Percentiles rank a stretch among this genome's conserved stretches.
These are phyloP conservation scores for Phengaris arion DNA, from an alignment of 2,888 invertebrate species.

Conservation along the genomic window DNA sequence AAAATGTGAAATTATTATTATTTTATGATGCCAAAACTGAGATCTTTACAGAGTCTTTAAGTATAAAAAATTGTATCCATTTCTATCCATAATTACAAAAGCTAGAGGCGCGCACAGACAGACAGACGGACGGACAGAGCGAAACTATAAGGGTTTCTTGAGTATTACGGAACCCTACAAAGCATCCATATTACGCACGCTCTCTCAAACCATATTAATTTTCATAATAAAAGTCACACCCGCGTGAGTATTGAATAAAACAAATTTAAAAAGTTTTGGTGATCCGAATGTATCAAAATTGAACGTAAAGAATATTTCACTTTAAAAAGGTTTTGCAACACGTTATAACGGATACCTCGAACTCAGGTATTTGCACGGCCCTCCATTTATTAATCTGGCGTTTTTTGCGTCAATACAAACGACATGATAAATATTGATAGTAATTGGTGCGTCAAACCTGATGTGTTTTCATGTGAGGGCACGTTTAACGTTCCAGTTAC, in stretches of 20 bases:
- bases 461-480: slow-evolving; percentile 37
- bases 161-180: not conserved
- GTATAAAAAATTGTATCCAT: too few relatives aligned
- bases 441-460: slow-evolving; percentile 36
- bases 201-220: not conserved
- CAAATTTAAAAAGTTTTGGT: not conserved
- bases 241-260: not conserved
- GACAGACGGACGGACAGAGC: too few relatives aligned
- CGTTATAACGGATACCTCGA: slow-evolving; percentile 30
- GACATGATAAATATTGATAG: slow-evolving; percentile 48
- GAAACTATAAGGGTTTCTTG: too few relatives aligned
- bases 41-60: too few relatives aligned
- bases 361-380: slow-evolving; percentile 46
- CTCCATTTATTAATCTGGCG: slow-evolving; percentile 45
- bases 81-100: too few relatives aligned
- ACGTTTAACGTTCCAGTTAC: not conserved
- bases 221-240: not conserved
- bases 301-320: slow-evolving; percentile 4
- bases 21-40: too few relatives aligned
- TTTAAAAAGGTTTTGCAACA: not conserved
- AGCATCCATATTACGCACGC: not conserved
- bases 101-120: too few relatives aligned
- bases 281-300: not conserved
- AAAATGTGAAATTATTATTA: too few relatives aligned
- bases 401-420: slow-evolving; percentile 44